Percentiles rank a stretch among this genome's conserved stretches.
phyloP scores from a whole-genome alignment of 2,113 vertebrate genomes.

The Heliornis fulica region DNA sequence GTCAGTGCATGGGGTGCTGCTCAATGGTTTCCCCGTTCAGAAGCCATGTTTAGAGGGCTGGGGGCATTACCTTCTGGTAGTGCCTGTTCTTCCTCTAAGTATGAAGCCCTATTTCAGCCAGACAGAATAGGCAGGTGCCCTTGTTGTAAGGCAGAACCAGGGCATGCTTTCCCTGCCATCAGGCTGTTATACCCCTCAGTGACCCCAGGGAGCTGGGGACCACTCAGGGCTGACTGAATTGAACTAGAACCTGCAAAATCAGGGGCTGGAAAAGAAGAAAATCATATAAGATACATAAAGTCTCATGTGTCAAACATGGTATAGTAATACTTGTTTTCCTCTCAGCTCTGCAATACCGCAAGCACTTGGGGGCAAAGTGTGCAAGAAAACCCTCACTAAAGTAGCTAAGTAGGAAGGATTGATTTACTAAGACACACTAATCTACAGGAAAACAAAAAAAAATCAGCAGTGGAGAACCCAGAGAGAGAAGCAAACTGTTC shows the following conservation, averaged over 20 bases:
- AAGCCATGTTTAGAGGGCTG: not conserved
- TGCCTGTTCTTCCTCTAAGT: fast-evolving
- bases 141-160: fast-evolving
- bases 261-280: not conserved
- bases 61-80: not conserved
- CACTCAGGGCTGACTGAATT: too few species aligned
- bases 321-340: too few species aligned
- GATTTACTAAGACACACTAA: not conserved
- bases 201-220: too few species aligned
- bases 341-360: not conserved
- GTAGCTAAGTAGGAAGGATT: not conserved
- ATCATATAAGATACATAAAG: not conserved
- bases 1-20: fast-evolving
- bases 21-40: not conserved
- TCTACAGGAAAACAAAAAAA: not conserved
- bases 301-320: not conserved
- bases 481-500: not conserved
- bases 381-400: not conserved
- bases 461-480: not conserved
- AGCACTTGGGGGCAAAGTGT: not conserved
- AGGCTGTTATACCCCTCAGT: too few species aligned
- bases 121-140: not conserved
- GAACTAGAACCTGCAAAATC: not conserved
- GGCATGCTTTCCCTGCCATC: not conserved
- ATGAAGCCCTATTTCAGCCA: not conserved